These are phyloP conservation scores for Toxostoma redivivum DNA, from an alignment of 2,113 vertebrate genomes.

Conservation along the genomic window DNA sequence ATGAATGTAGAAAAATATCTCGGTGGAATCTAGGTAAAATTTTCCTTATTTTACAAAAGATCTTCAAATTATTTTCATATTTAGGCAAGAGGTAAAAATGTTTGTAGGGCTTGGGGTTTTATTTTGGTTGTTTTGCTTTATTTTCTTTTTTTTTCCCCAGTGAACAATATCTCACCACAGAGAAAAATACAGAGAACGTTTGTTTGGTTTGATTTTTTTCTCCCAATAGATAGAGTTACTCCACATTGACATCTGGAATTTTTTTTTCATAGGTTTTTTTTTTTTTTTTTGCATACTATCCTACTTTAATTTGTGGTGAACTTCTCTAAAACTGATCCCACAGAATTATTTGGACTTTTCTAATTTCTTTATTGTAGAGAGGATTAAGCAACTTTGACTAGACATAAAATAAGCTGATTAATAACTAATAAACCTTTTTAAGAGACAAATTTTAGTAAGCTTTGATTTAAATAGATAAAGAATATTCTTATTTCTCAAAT, in stretches of 20 bases:
- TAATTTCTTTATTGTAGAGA: rapidly evolving
- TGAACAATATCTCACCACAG: not conserved
- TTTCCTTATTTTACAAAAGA: not conserved
- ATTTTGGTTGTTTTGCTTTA: not conserved
- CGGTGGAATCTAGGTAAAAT: not conserved
- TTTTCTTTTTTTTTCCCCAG: not conserved
- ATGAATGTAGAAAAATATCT: not conserved
- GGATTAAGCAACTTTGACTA: not conserved
- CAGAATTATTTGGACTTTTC: not conserved
- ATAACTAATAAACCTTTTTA: not conserved
- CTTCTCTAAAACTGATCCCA: not conserved
- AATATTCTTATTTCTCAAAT: not conserved
- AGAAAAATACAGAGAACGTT: not conserved
- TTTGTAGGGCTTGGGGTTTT: not conserved
- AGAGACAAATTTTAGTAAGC: rapidly evolving
- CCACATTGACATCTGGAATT: not conserved
- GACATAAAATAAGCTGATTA: not conserved
- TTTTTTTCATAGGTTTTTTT: not conserved
- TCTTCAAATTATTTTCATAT: not conserved
- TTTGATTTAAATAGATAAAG: not conserved
- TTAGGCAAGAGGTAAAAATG: rapidly evolving
- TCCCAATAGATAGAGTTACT: not conserved
- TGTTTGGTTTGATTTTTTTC: not conserved
- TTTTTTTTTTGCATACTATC: not conserved
- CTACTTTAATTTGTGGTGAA: not conserved